phyloP scores from a whole-genome alignment of 2,888 invertebrate genomes.

The Diarsia dahlii region DNA sequence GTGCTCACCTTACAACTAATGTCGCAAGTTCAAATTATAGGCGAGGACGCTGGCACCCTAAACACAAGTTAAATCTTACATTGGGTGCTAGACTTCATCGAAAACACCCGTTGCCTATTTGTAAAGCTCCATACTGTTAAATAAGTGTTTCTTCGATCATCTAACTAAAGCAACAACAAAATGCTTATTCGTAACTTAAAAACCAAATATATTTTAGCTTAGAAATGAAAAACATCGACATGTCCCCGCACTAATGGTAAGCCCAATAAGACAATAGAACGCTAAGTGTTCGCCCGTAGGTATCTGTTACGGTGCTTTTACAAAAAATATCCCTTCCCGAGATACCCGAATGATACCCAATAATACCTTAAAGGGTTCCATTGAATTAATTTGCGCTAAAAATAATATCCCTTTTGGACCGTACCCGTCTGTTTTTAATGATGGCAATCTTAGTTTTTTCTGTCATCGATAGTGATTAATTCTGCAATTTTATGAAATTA shows the following conservation, averaged over 20 bases:
- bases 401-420: constrained; percentile 49
- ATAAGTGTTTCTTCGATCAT: too few relatives aligned
- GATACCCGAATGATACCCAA: constrained; percentile 57
- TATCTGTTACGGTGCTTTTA: constrained; percentile 63
- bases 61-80: too few relatives aligned
- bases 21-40: too few relatives aligned
- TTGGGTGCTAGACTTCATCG: too few relatives aligned
- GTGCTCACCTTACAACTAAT: too few relatives aligned
- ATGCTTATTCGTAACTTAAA: too few relatives aligned
- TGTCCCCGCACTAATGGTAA: constrained; percentile 52
- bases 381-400: constrained; percentile 62
- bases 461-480: background rate
- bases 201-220: background rate
- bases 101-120: too few relatives aligned
- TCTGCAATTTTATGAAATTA: constrained; percentile 20
- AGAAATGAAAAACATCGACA: constrained; percentile 32
- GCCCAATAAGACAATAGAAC: constrained; percentile 71
- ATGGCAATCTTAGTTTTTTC: constrained; percentile 52
- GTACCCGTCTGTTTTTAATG: constrained; percentile 58
- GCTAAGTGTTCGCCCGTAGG: constrained; percentile 67
- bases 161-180: background rate
- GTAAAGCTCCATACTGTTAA: too few relatives aligned
- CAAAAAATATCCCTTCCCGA: constrained; percentile 60
- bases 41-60: too few relatives aligned
- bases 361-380: constrained; percentile 63